Evolutionary conservation across 2,888 invertebrate genomes (phyloP).

Genomic region (Xestia ashworthii): DNA sequence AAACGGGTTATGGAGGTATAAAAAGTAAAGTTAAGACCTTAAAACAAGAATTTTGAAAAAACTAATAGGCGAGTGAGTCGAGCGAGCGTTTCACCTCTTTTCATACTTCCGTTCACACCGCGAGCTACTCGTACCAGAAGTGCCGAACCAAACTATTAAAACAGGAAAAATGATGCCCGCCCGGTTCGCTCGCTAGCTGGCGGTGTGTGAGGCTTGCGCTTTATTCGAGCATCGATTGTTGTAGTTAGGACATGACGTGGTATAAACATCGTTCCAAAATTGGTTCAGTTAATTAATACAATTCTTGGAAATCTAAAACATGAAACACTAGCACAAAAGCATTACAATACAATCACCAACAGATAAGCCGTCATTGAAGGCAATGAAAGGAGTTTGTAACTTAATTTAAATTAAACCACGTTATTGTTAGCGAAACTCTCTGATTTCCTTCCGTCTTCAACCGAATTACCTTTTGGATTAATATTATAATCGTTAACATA

Average conservation of each 20-base stretch:
- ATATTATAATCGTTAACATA: slow-evolving; percentile 9
- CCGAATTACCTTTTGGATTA: slow-evolving; percentile 6
- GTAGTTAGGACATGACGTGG: neutral
- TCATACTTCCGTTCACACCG: no score
- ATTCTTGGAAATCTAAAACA: neutral
- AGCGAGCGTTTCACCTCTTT: no score
- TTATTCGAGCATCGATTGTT: neutral
- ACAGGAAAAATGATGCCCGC: no score
- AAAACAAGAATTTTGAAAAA: no score
- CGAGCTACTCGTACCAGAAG: no score
- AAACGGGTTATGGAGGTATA: no score
- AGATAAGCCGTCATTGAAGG: slow-evolving; percentile 14
- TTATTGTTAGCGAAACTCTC: slow-evolving; percentile 22
- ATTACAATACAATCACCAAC: slow-evolving; percentile 26
- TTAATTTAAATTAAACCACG: slow-evolving; percentile 30
- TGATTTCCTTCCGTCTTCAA: neutral
- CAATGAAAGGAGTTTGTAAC: slow-evolving; percentile 43
- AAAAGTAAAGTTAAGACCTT: no score
- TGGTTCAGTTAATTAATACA: neutral
- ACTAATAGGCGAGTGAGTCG: no score
- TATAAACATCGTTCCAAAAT: neutral
- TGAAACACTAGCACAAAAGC: slow-evolving; percentile 1
- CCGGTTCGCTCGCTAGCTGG: no score
- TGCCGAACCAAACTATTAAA: no score
- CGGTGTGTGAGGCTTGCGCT: no score